Evolutionary conservation across 2,888 invertebrate species (phyloP), one percentile per base, ranked within the genome.

Genomic region (Caenorhabditis zanzibari): DNA sequence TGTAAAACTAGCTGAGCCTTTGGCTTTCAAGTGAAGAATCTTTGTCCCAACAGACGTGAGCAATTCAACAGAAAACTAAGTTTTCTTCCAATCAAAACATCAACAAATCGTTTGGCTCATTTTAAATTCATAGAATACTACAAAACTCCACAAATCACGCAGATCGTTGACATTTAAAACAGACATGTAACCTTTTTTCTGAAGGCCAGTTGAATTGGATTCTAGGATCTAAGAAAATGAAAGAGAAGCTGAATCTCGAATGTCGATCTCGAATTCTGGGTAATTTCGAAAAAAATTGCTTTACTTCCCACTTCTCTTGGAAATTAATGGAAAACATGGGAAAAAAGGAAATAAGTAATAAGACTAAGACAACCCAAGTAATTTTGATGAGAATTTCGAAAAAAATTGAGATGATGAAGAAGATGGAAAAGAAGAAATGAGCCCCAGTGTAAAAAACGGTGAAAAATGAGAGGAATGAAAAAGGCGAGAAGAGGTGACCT

Each of bases 331-430:
- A 61, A 72, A 69, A 32, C 52, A 38, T n/a, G 16, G 12, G 26
- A 22, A 61, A 24, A 56, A 58, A 58, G 35, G 49, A 35, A 66
- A 22, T n/a, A 49, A 38, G 22, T 54, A 71, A 56, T 71, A 44
- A 71, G 44, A 63, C 22, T 5, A 26, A 58, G 32, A 32, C 2
- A 71, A 26, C n/a, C 26, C 54, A 68, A 68, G 68, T 38, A 58
- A 71, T 71, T 63, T 63, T 63, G 63, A 63, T 63, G 69, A 47
- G 41, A 49, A 24, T 59, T 72, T 56, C 49, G 24, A 38, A 41
- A n/a, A n/a, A 72, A 58, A 32, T 41, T 10, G 24, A 22, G 35
- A 61, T 38, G 47, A 47, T 28, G 68, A 68, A 24, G 38, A 59
- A 32, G 56, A 24, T n/a, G 28, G 28, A 47, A 59, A 14, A 32